Evolutionary conservation across 2,797 vertebrate species (phyloP), one percentile per base, ranked within the genome.

Genomic region (Microhierax caerulescens): DNA sequence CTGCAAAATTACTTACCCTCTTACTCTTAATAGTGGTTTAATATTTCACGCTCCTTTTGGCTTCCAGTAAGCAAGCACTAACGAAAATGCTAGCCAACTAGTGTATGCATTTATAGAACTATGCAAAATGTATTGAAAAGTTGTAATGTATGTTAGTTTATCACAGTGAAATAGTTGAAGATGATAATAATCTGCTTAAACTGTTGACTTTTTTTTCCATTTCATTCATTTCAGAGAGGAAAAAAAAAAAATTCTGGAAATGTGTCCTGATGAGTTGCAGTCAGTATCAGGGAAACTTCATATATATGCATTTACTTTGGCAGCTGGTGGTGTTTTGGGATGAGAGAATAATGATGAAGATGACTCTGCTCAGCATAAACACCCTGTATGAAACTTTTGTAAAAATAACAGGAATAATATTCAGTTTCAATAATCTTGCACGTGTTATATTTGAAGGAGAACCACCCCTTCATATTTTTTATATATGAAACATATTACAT

Each of bases 271-370:
- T 54, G 96, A 95, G 37, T 63, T 98, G 21, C 51, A 77, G 14
- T 3, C 48, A 18, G 59, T 98, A 19, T 81, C 96, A 65, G 92
- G 86, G 17, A 98, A 98, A 65, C n/a, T 98, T 45, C 95, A 43
- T 43, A 53, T 97, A 27, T 98, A 98, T 95, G 84, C 97, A 12
- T 98, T 98, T 89, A 97, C 93, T 27, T 97, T 96, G 97, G 97
- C 97, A 24, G 53, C 96, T 81, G 96, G 97, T 77, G 97, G 97
- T 59, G 63, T 88, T 92, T 85, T 97, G 48, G 96, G 70, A 28
- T 95, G 93, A 61, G 86, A 98, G 25, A 86, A 97, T 70, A 90
- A 97, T 24, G 83, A 96, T 57, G 94, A 97, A 69, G 90, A 96
- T 41, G 95, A 97, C 15, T 17, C 81, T 97, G 6, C 85, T 96